Evolutionary conservation across 2,113 vertebrate genomes (phyloP).

Genomic region (Cricetomys ansorgei): DNA sequence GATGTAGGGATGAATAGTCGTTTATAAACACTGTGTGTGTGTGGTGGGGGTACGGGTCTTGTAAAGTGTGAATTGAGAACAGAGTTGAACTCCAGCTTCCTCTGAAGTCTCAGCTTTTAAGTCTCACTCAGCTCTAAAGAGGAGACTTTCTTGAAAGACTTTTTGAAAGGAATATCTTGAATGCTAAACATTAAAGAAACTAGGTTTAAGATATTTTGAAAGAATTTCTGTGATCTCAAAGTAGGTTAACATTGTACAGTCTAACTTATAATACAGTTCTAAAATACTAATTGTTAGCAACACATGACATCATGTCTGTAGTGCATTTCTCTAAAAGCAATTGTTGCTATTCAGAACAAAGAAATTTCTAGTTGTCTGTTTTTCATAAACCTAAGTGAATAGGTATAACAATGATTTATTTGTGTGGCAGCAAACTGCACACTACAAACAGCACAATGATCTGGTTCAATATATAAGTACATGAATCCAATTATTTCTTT

Average conservation of each 20-base stretch:
- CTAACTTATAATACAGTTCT: not conserved
- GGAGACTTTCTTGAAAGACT: not conserved
- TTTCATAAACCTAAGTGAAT: conserved; percentile 61
- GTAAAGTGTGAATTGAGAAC: not conserved
- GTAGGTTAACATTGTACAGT: not conserved
- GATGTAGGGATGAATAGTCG: not conserved
- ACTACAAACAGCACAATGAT: not conserved
- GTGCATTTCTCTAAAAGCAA: conserved; percentile 69
- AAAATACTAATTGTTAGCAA: conserved; percentile 57
- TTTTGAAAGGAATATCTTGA: conserved; percentile 40
- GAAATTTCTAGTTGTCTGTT: conserved; percentile 57
- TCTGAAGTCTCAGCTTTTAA: conserved; percentile 3
- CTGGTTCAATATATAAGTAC: conserved; percentile 11
- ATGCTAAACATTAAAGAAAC: conserved; percentile 53
- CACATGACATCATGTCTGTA: conserved; percentile 58
- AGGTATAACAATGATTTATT: conserved; percentile 59
- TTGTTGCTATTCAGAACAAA: conserved; percentile 61
- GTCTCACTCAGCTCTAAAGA: not conserved
- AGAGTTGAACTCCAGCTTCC: not conserved
- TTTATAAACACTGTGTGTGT: not conserved
- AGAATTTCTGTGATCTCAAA: conserved; percentile 58
- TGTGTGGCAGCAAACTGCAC: not conserved
- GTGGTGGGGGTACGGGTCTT: not conserved
- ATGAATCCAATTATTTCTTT: conserved; percentile 56
- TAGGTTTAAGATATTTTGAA: conserved; percentile 59